These are phyloP conservation scores for Sebastes minor DNA, from an alignment of 2,797 vertebrate genomes.

Conservation along the genomic window DNA sequence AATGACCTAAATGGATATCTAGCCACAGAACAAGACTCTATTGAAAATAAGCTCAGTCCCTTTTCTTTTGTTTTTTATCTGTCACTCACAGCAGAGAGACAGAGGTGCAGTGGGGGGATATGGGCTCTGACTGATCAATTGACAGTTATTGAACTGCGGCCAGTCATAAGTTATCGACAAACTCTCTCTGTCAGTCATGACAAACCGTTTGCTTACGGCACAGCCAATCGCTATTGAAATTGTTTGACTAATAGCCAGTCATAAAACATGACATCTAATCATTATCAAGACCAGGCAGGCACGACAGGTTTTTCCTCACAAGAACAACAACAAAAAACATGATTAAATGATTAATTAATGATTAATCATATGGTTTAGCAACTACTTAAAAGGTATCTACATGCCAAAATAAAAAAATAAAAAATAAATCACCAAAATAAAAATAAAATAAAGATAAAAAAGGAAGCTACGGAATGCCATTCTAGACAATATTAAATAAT, in stretches of 20 bases:
- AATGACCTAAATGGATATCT: neutral
- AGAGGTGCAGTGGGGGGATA: neutral
- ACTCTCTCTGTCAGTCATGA: conserved; percentile 5
- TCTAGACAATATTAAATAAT: too few relatives aligned
- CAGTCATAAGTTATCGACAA: neutral
- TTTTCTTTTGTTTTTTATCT: neutral
- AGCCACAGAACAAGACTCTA: neutral
- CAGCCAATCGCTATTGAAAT: neutral
- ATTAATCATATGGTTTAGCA: neutral
- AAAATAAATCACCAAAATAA: neutral
- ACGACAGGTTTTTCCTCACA: neutral
- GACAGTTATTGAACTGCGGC: neutral
- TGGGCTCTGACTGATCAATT: neutral
- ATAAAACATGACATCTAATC: neutral
- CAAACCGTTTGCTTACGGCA: neutral
- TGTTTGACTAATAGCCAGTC: neutral
- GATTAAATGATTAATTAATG: neutral
- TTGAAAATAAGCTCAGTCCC: neutral
- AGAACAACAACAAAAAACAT: neutral
- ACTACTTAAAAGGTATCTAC: neutral
- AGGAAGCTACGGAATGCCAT: too few relatives aligned
- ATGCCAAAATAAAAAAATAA: neutral
- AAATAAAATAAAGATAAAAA: neutral
- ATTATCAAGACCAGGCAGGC: neutral
- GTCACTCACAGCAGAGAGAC: neutral